Evolutionary conservation across 2,888 invertebrate genomes (phyloP), one percentile per base, ranked within the genome.

Genomic region (Harmothoe impar): DNA sequence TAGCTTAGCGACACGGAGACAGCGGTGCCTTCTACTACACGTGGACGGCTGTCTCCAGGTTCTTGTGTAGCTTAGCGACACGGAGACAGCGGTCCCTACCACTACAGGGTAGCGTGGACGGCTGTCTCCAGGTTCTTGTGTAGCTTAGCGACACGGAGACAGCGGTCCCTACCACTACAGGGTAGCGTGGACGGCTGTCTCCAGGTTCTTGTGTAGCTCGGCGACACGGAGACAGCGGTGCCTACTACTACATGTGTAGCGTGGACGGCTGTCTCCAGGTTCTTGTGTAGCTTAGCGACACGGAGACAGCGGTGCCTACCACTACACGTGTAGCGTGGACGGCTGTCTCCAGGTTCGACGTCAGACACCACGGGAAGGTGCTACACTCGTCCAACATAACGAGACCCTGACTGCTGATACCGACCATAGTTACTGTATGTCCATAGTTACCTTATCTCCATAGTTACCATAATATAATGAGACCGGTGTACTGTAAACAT

Each of bases 51-150:
- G 72, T n/a, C 29, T 29, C 62, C n/a, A n/a, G 20, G 72, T 72
- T 72, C 72, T 43, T 43, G 72, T 72, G 31, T 72, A 72, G 72
- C 72, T 72, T 72, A 72, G 29, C 72, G 72, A 72, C 72, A 72
- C 20, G n/a, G 62, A 7, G 62, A n/a, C 23, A 62, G 62, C 62
- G 7, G 5, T 43, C 43, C 43, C 43, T 7, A 7, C 43, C 10
- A 43, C 3, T 15, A 62, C 62, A 62, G 20, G 1, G 7, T 72
- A 25, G 72, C 29, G 7, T 25, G 15, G n/a, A 15, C 29, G 20
- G 72, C 72, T 29, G 72, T n/a, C 29, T 29, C 62, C n/a, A n/a
- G 20, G 72, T 72, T 72, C 72, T n/a, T 43, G 72, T 72, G 31
- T 72, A 72, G 72, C 72, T 72, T 72, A 72, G 72, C 72, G 72